Evolutionary conservation across 2,113 vertebrate species (phyloP), one percentile per base, ranked within the genome.

Genomic region (Indicator maculatus): DNA sequence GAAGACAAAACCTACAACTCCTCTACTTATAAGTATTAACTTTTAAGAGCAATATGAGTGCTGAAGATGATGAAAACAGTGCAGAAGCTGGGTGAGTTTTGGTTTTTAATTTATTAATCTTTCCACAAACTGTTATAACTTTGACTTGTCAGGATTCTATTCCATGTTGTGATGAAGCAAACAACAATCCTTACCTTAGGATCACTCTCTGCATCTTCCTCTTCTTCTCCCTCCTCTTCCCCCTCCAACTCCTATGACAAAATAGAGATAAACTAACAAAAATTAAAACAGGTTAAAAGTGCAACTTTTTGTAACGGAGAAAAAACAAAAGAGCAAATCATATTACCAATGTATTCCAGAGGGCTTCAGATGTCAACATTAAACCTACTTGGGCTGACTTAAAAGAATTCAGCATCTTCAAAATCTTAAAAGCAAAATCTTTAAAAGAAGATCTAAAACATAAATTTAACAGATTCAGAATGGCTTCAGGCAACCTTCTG

Each of bases 161-260:
- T 27, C 58, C 69, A 24, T 5, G 1, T 36, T 39, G 61, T 4
- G 21, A 71, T 61, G 53, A 75, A 61, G 44, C 44, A 82, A 6
- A 61, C n/a, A 12, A 5, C 80, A 27, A 60, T 59, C 92, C 98
- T 87, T 76, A 99, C 99, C 98, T 98, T 99, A 73, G 98, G 97
- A 89, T 98, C 98, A 67, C 93, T 93, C 39, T 99, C 98, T 50
- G 98, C 98, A 74, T 99, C 99, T 1, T 99, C 99, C 2, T 99
- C 98, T 3, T 99, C 99, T 66, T 99, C 99, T 59, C 98, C 99
- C 71, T 98, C 99, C 50, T 99, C 99, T 33, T 99, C 98, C 33
- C 98, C 99, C 87, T 99, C 99, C 93, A 99, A 97, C 74, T 99
- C 99, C 99, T 99, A 96, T 91, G 77, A 90, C 33, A 89, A 59